Conservation (phyloP, 2,113 vertebrate species). For the Amazona guildingii region DNA sequence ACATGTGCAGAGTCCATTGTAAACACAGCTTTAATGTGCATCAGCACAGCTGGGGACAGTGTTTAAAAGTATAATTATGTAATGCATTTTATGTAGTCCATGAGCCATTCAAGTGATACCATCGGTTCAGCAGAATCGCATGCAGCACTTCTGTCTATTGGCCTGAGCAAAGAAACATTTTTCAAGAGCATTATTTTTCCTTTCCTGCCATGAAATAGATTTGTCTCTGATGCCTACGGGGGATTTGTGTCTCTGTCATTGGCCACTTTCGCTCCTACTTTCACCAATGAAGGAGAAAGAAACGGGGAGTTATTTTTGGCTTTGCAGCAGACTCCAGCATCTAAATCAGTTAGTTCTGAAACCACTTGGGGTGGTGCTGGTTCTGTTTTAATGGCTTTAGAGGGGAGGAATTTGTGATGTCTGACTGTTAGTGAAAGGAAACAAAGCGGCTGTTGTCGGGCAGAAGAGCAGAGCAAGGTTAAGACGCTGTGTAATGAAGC, state of each 20-base stretch:
- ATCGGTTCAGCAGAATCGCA: constrained; percentile 30
- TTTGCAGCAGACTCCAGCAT: constrained; percentile 58
- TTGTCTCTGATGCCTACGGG: constrained; percentile 41
- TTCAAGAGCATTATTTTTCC: constrained; percentile 23
- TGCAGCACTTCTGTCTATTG: constrained; percentile 34
- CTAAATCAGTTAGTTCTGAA: constrained; percentile 62
- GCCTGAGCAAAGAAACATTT: constrained; percentile 45
- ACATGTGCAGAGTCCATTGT: constrained; percentile 60
- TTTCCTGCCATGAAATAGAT: constrained; percentile 48
- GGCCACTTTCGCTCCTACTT: constrained; percentile 43
- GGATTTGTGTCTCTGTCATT: constrained; percentile 55
- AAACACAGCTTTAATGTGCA: constrained; percentile 67
- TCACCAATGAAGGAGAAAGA: constrained; percentile 65
- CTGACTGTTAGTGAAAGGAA: neutral
- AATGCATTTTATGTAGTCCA: constrained; percentile 40
- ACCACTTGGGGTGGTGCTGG: constrained; percentile 41
- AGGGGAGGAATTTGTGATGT: constrained; percentile 10
- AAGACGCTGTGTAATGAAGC: neutral
- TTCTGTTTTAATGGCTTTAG: constrained; percentile 11
- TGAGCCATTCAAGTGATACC: constrained; percentile 48
- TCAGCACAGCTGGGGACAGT: constrained; percentile 65
- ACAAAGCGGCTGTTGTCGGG: neutral
- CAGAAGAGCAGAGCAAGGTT: constrained; percentile 44
- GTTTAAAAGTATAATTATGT: constrained; percentile 67
- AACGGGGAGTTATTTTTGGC: constrained; percentile 59